phyloP scores from a whole-genome alignment of 1,140 invertebrate genomes.

The Spodoptera litura region DNA sequence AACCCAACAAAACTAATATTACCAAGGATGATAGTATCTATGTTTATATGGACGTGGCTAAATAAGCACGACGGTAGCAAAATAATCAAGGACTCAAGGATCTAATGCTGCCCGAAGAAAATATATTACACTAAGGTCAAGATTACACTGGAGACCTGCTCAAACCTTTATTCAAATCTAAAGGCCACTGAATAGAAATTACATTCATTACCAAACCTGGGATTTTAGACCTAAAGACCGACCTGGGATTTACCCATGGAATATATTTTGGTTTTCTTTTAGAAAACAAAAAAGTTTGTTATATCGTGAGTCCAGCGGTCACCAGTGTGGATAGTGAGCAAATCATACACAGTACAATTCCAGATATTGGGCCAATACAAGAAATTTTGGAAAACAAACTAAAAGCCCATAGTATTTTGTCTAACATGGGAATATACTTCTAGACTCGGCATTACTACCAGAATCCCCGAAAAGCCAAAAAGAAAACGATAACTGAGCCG shows the following conservation, averaged over 20 bases:
- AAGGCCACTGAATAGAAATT: slow-evolving; percentile 4
- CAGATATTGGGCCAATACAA: too few species aligned
- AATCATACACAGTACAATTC: too few species aligned
- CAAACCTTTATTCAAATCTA: slow-evolving; percentile 6
- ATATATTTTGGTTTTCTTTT: neutral
- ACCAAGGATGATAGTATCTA: neutral
- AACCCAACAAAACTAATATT: neutral
- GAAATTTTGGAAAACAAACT: too few species aligned
- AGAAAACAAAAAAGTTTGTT: neutral
- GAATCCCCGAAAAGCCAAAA: too few species aligned
- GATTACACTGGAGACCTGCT: neutral
- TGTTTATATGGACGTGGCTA: neutral
- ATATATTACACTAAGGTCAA: slow-evolving; percentile 3
- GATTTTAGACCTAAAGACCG: neutral
- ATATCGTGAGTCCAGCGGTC: too few species aligned
- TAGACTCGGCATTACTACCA: too few species aligned
- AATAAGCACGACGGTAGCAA: neutral
- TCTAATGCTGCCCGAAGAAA: slow-evolving; percentile 3
- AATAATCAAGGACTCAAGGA: slow-evolving; percentile 1
- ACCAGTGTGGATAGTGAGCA: too few species aligned
- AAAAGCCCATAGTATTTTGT: too few species aligned
- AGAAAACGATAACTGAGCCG: too few species aligned
- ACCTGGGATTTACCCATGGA: neutral
- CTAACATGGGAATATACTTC: too few species aligned
- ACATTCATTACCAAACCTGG: neutral